These are phyloP conservation scores for Stegodyphus dumicola DNA, from an alignment of 1,140 invertebrate species.

Conservation along the genomic window DNA sequence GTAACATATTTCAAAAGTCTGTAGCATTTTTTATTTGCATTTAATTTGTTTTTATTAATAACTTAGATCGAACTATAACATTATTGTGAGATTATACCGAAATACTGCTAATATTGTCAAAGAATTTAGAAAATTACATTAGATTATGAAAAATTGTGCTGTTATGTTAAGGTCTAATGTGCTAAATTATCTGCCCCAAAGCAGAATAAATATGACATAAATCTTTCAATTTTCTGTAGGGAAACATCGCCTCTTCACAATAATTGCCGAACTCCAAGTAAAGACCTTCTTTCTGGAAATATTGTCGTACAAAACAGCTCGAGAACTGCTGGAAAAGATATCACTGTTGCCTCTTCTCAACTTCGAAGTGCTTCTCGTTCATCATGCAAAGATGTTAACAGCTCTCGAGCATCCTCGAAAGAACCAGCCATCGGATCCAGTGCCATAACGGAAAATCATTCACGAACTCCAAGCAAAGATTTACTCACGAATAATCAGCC, in stretches of 20 bases:
- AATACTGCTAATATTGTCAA: too few relatives aligned
- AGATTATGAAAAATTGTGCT: too few relatives aligned
- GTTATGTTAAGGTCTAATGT: too few relatives aligned
- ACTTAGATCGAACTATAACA: too few relatives aligned
- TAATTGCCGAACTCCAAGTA: conserved; percentile 13
- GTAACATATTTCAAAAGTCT: too few relatives aligned
- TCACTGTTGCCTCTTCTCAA: not conserved
- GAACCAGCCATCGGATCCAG: not conserved
- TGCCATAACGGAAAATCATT: not conserved
- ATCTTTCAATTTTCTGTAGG: not conserved
- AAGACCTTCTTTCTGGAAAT: not conserved
- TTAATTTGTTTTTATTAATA: too few relatives aligned
- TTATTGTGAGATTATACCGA: too few relatives aligned
- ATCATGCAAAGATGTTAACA: conserved; percentile 19
- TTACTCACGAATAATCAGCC: not conserved
- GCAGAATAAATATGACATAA: too few relatives aligned
- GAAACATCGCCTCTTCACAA: conserved; percentile 34
- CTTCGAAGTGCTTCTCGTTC: conserved; percentile 20
- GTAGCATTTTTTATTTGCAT: too few relatives aligned
- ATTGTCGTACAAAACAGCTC: not conserved
- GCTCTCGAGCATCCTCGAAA: not conserved
- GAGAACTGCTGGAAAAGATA: not conserved
- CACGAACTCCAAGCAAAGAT: conserved; percentile 21
- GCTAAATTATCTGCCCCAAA: too few relatives aligned
- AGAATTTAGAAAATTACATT: too few relatives aligned